These are phyloP conservation scores for Drosophila antonietae DNA, from an alignment of 2,888 invertebrate genomes.

Conservation along the genomic window DNA sequence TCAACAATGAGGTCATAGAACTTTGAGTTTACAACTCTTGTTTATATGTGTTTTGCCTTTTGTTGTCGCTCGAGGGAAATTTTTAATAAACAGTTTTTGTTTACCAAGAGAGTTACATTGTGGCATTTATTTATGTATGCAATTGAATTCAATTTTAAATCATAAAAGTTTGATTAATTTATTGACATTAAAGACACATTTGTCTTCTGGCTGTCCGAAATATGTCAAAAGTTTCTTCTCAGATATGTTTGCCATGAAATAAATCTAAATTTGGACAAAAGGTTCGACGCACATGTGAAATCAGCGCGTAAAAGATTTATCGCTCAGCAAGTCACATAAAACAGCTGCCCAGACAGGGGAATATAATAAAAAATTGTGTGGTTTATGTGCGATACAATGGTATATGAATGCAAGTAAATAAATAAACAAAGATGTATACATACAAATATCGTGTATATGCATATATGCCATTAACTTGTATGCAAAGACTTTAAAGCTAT, in stretches of 20 bases:
- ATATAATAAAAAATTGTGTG: conserved; percentile 22
- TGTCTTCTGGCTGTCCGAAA: conserved; percentile 63
- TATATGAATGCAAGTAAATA: not conserved
- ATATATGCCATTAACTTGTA: conserved; percentile 9
- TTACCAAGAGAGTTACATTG: not conserved
- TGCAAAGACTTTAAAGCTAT: conserved; percentile 30
- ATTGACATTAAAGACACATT: conserved; percentile 65
- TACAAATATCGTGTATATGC: not conserved
- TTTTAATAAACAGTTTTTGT: conserved; percentile 1
- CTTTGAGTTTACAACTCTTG: conserved; percentile 24
- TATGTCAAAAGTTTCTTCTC: conserved; percentile 66
- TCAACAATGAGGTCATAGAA: conserved; percentile 28
- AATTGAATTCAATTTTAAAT: conserved; percentile 20
- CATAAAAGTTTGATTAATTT: conserved; percentile 43
- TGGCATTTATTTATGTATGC: not conserved
- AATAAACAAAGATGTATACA: not conserved
- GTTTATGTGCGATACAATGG: conserved; percentile 12
- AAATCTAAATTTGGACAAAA: conserved; percentile 67
- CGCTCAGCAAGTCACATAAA: conserved; percentile 40
- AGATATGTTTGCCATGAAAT: conserved; percentile 55
- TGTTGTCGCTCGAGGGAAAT: not conserved
- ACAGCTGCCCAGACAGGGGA: conserved; percentile 53
- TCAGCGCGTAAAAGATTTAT: conserved; percentile 68
- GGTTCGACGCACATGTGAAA: conserved; percentile 71
- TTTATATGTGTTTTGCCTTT: not conserved